Conservation (phyloP, 2,888 invertebrate genomes). For the Zele albiditarsus region DNA sequence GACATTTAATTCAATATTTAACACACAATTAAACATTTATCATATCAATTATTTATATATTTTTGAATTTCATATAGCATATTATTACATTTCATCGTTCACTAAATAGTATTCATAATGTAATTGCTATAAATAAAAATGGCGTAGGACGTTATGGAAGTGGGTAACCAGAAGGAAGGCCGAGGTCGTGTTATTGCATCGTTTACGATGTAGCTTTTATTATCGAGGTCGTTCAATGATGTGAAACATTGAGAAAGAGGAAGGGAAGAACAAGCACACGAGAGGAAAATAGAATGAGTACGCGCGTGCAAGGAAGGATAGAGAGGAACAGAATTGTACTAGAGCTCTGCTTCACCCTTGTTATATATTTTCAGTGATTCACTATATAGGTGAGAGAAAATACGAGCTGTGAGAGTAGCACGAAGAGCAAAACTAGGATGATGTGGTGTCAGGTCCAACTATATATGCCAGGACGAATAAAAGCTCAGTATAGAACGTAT, state of each 20-base stretch:
- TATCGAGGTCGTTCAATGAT: constrained; percentile 26
- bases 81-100: constrained; percentile 6
- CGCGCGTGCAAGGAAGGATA: neutral
- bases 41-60: neutral
- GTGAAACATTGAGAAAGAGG: constrained; percentile 2
- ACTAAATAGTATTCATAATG: neutral
- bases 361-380: neutral
- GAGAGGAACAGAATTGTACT: neutral
- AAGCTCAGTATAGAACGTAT: neutral
- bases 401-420: neutral
- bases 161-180: constrained; percentile 24
- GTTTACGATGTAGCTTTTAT: constrained; percentile 36
- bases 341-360: neutral
- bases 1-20: constrained; percentile 4
- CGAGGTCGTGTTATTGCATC: constrained; percentile 43
- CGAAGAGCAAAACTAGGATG: constrained; percentile 2
- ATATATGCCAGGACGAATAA: neutral
- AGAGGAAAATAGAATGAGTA: neutral
- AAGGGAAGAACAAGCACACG: neutral
- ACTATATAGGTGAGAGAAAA: constrained; percentile 1
- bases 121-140: constrained; percentile 25
- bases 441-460: constrained; percentile 5
- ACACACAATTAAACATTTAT: constrained; percentile 18
- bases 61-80: neutral
- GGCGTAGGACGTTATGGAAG: constrained; percentile 7